A percentile compares a stretch with the other conserved stretches of the same genome.
phyloP scores from a whole-genome alignment of 2,797 vertebrate genomes.

The Apogon talboti region DNA sequence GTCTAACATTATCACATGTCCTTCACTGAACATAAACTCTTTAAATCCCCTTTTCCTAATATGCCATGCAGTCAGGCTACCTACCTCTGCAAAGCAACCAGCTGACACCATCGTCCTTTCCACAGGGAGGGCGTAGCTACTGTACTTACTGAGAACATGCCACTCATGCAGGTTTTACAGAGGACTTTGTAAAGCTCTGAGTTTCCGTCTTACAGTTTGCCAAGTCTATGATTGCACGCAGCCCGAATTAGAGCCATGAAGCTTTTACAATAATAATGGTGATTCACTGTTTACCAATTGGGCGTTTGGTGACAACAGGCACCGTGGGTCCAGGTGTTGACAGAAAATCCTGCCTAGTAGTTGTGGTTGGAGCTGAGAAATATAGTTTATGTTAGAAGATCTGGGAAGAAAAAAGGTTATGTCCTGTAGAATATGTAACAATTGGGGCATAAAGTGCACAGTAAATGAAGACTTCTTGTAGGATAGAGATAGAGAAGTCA shows the following conservation, averaged over 20 bases:
- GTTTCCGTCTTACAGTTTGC: slow-evolving; percentile 31
- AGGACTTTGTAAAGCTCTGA: slow-evolving; percentile 40
- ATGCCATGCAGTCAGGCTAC: slow-evolving; percentile 55
- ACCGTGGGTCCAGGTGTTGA: slow-evolving; percentile 65
- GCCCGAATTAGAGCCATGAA: slow-evolving; percentile 48
- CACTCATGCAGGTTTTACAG: slow-evolving; percentile 61
- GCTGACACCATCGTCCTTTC: slow-evolving; percentile 30
- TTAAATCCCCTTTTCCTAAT: slow-evolving; percentile 34
- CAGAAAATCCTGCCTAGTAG: slow-evolving; percentile 71
- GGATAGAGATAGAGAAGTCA: slow-evolving; percentile 28
- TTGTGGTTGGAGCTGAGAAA: slow-evolving; percentile 77
- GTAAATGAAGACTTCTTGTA: slow-evolving; percentile 12
- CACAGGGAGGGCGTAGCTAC: slow-evolving; percentile 19
- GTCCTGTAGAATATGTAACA: slow-evolving; percentile 28
- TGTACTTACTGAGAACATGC: slow-evolving; percentile 54
- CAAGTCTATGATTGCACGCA: slow-evolving; percentile 41
- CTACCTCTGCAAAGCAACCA: slow-evolving; percentile 41
- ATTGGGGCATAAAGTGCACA: slow-evolving; percentile 16
- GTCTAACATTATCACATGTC: no score
- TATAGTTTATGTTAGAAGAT: slow-evolving; percentile 70
- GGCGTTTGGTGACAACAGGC: slow-evolving; percentile 69
- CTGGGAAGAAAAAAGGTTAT: slow-evolving; percentile 33
- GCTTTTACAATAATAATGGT: slow-evolving; percentile 45
- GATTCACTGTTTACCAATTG: slow-evolving; percentile 76
- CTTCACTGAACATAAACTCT: not conserved